Conservation (phyloP, 2,888 invertebrate species). For the Pecten maximus region DNA sequence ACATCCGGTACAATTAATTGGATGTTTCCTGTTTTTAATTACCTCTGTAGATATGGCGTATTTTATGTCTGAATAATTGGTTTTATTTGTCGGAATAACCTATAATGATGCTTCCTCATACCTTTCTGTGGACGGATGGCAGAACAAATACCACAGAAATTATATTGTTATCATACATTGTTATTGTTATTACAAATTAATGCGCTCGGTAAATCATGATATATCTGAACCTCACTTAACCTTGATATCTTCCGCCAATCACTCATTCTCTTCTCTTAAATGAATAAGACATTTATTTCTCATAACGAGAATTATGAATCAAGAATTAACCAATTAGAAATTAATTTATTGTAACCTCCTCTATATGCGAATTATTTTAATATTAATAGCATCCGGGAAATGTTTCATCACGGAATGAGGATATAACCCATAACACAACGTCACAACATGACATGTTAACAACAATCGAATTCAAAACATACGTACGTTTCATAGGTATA, state of each 20-base stretch:
- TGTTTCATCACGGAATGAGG: too few relatives aligned
- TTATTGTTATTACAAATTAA: neutral
- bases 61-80: too few relatives aligned
- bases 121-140: too few relatives aligned
- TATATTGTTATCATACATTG: too few relatives aligned
- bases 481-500: constrained; percentile 8
- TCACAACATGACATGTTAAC: neutral
- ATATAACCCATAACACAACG: too few relatives aligned
- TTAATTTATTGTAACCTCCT: neutral
- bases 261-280: neutral
- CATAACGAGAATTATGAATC: too few relatives aligned
- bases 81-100: too few relatives aligned
- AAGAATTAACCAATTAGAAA: neutral
- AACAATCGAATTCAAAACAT: neutral
- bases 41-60: neutral
- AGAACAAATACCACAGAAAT: too few relatives aligned
- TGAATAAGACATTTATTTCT: neutral
- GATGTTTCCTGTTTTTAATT: neutral
- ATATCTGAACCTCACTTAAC: neutral
- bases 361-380: neutral
- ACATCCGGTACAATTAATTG: neutral
- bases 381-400: too few relatives aligned
- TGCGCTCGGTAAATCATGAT: neutral
- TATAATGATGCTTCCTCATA: neutral
- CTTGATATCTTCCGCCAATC: neutral